These are phyloP conservation scores for Trogon surrucura DNA, from an alignment of 2,113 vertebrate genomes.

Conservation along the genomic window DNA sequence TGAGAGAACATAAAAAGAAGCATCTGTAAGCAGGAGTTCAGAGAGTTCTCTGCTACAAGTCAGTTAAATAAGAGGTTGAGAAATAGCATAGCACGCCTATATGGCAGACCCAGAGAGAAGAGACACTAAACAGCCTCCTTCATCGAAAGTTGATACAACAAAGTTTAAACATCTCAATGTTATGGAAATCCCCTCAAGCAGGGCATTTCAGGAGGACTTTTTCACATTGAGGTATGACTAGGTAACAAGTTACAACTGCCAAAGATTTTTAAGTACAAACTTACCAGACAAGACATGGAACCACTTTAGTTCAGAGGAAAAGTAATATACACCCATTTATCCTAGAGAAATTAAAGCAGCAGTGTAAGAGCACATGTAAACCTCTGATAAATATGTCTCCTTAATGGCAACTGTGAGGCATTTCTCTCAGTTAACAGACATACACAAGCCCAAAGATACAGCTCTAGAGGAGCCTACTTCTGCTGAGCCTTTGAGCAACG, in stretches of 20 bases:
- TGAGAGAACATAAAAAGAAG: neutral
- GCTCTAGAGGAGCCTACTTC: neutral
- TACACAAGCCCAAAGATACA: neutral
- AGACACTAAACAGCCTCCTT: neutral
- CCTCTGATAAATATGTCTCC: neutral
- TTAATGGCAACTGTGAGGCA: neutral
- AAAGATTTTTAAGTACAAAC: slow-evolving; percentile 34
- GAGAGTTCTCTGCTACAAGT: neutral
- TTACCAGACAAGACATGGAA: slow-evolving; percentile 87
- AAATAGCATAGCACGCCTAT: neutral
- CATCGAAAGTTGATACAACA: neutral
- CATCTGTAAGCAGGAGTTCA: neutral
- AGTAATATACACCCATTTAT: slow-evolving; percentile 72
- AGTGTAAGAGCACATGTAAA: neutral
- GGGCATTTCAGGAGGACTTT: neutral
- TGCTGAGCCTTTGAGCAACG: neutral
- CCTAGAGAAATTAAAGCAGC: slow-evolving; percentile 36
- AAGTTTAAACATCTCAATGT: neutral
- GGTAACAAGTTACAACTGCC: neutral
- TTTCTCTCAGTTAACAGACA: neutral
- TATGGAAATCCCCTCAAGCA: neutral
- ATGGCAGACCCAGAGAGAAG: neutral
- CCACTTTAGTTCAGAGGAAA: slow-evolving; percentile 65
- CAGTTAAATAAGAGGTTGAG: neutral
- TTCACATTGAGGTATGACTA: neutral